Percentiles rank a stretch among this genome's conserved stretches.
phyloP scores from a whole-genome alignment of 2,797 vertebrate genomes.

The Calcarius lapponicus region DNA sequence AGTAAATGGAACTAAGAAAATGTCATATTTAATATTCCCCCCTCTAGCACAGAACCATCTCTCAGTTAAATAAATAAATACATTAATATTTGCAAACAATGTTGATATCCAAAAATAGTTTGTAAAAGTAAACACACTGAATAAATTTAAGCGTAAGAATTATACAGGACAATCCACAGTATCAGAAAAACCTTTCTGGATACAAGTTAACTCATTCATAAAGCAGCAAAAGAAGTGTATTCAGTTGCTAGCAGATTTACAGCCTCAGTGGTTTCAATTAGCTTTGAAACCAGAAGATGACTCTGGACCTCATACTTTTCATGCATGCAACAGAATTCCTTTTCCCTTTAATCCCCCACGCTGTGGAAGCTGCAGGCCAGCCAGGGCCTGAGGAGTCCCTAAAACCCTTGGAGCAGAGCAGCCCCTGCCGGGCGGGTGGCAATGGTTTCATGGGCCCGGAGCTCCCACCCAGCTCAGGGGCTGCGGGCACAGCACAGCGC shows the following conservation, averaged over 20 bases:
- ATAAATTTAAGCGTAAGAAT: conserved; percentile 51
- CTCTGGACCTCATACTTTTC: not conserved
- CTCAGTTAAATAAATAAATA: conserved; percentile 33
- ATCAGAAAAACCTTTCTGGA: conserved; percentile 32
- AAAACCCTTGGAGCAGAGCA: conserved; percentile 39
- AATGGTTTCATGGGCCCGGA: not conserved
- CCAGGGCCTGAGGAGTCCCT: not conserved
- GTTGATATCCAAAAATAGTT: conserved; percentile 66
- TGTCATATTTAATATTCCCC: conserved; percentile 65
- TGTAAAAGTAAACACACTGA: conserved; percentile 71
- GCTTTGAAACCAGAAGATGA: conserved; percentile 37
- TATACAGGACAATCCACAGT: conserved; percentile 55
- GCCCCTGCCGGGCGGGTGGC: conserved; percentile 33
- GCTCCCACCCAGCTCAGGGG: not conserved
- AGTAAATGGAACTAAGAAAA: conserved; percentile 72
- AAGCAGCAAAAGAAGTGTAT: not conserved
- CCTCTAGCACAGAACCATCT: conserved; percentile 59
- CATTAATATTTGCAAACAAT: conserved; percentile 64
- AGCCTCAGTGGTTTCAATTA: conserved; percentile 47
- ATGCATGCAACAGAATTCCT: not conserved
- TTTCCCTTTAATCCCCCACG: not conserved
- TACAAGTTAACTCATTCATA: conserved; percentile 48
- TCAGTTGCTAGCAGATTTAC: conserved; percentile 23
- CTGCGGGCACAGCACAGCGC: too few species aligned
- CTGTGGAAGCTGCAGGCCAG: not conserved